Evolutionary conservation across 2,888 invertebrate species (phyloP), one percentile per base, ranked within the genome.

Genomic region (Cristatella mucedo): DNA sequence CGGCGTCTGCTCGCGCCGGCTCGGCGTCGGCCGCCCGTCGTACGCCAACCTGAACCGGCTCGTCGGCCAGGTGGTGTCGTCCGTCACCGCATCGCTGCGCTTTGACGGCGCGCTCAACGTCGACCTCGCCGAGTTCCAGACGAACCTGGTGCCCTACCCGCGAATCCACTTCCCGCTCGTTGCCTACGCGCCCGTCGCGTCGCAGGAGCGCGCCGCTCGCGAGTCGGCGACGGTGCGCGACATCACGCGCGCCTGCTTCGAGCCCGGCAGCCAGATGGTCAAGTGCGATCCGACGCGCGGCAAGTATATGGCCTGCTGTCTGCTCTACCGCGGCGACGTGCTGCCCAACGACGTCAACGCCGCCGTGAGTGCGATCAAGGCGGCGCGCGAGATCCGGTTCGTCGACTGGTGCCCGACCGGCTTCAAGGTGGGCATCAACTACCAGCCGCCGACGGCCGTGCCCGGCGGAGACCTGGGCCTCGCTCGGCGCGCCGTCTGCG

Each of bases 11-110:
- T 57, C 81, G 42, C 74, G 80, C 45, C 80, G 80, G 54, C 71
- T 89, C 39, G 78, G 78, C 49, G 82, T 86, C 44, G 84, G 78
- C 54, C 70, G 82, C 38, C 84, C 84, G 0, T 76, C 81, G 54
- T 82, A 82, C 61, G 85, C 76, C 22, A 82, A 83, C 60, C 70
- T 91, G 61, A 91, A 91, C 71, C 73, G 89, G 11, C 32, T 41
- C 3, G 32, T 42, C 9, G 31, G n/a, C n/a, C n/a, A 48, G 38
- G 42, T 48, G 21, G 46, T 46, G 22, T 46, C 44, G 15, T 46
- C 46, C 30, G 44, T 46, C 26, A 46, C 46, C 2, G 44, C 44
- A 19, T 46, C 45, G 11, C 42, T 46, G 22, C 11, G 45, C 15
- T 44, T 44, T 21, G 43, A 44, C 11, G 47, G 47, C 2, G 42